phyloP scores from a whole-genome alignment of 2,888 invertebrate genomes.

The Campaea margaritaria region DNA sequence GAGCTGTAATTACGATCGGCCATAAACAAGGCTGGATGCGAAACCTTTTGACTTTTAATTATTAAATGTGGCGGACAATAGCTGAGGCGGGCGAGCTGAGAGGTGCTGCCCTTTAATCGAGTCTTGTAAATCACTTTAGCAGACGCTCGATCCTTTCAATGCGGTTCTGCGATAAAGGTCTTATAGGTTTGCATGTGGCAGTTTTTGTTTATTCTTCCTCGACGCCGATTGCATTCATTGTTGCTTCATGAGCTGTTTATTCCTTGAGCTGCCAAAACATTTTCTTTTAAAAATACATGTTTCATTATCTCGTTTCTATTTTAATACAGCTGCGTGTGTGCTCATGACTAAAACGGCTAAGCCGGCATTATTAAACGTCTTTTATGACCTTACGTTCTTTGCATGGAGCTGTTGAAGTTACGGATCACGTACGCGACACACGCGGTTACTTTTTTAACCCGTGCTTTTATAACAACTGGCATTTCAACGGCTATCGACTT shows the following conservation, averaged over 20 bases:
- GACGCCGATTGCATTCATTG: slow-evolving; percentile 1
- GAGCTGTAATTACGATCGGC: slow-evolving; percentile 64
- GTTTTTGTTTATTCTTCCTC: slow-evolving; percentile 13
- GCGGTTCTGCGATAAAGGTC: slow-evolving; percentile 39
- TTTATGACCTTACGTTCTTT: slow-evolving; percentile 34
- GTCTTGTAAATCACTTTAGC: slow-evolving; percentile 52
- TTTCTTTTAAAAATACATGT: background rate
- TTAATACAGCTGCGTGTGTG: slow-evolving; percentile 10
- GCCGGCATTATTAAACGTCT: slow-evolving; percentile 9
- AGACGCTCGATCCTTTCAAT: slow-evolving; percentile 31
- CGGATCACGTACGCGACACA: slow-evolving; percentile 37
- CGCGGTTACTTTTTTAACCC: slow-evolving; percentile 55
- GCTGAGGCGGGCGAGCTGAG: slow-evolving; percentile 45
- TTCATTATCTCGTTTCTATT: background rate
- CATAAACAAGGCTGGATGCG: slow-evolving; percentile 64
- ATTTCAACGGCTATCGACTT: slow-evolving; percentile 68
- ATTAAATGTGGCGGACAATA: slow-evolving; percentile 63
- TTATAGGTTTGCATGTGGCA: slow-evolving; percentile 1
- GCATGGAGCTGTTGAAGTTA: slow-evolving; percentile 32
- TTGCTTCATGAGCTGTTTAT: slow-evolving; percentile 6
- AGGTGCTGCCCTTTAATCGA: slow-evolving; percentile 69
- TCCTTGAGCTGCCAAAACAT: slow-evolving; percentile 4
- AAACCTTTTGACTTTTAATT: slow-evolving; percentile 77
- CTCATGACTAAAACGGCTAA: slow-evolving; percentile 14
- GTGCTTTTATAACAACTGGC: slow-evolving; percentile 62